Evolutionary conservation across 1,140 invertebrate genomes (phyloP).

Genomic region (Anadara kagoshimensis): DNA sequence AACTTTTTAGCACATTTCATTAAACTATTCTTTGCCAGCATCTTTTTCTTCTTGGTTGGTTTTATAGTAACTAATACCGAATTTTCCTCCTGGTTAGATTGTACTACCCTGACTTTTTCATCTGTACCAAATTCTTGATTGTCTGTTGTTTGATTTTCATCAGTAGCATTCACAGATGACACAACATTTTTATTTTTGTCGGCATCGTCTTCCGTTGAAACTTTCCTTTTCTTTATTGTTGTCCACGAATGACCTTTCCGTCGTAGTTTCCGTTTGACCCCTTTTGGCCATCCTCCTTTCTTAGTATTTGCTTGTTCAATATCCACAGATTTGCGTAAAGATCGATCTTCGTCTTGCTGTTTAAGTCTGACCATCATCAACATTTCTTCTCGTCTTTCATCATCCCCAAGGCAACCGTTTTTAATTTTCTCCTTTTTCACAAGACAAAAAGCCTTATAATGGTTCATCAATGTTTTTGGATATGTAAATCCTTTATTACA

Average conservation of each 20-base stretch:
- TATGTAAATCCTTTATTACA: conserved; percentile 60
- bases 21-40: too few relatives aligned
- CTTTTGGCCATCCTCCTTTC: conserved; percentile 53
- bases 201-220: conserved; percentile 17
- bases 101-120: too few relatives aligned
- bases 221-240: conserved; percentile 45
- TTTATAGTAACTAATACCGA: too few relatives aligned
- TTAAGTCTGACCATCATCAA: conserved; percentile 44
- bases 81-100: too few relatives aligned
- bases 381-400: conserved; percentile 51
- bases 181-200: background rate
- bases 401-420: conserved; percentile 36
- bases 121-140: too few relatives aligned
- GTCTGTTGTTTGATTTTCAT: too few relatives aligned
- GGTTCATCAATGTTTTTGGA: conserved; percentile 58
- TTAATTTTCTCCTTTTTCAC: conserved; percentile 50
- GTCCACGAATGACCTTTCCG: conserved; percentile 55
- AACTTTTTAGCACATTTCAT: too few relatives aligned
- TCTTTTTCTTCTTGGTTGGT: too few relatives aligned
- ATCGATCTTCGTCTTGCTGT: conserved; percentile 45
- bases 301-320: conserved; percentile 14
- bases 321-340: conserved; percentile 29
- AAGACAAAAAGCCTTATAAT: conserved; percentile 57
- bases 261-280: conserved; percentile 51
- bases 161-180: too few relatives aligned